Base-by-base conservation (phyloP, 1,140 invertebrate genomes). In the Berghia stephanieae region DNA sequence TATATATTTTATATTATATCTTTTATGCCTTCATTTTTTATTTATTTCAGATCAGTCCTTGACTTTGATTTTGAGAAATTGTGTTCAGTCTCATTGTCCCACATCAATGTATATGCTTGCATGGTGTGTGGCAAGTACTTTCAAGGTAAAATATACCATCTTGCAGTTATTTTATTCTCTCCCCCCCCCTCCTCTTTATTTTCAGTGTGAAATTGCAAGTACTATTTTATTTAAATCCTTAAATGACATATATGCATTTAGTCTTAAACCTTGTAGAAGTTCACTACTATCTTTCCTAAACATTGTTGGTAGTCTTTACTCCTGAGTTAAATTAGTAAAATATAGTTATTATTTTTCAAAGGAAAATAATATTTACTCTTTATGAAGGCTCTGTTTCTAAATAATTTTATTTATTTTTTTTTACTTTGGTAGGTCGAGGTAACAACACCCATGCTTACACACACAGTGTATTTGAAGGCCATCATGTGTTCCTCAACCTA, bases 21-120 rank as follows among this genome's bases (percentile, higher is more conserved):
- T n/a, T n/a, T n/a, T n/a, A n/a, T n/a, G n/a, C n/a, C n/a, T n/a
- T n/a, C n/a, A 38, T 70, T 79, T 44, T 78, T 75, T 60, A 79
- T 79, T 76, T 44, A 21, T 80, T 84, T 84, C 81, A 92, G 92
- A 83, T 96, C 97, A 87, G 93, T 99, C 81, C 90, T 99, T 68
- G 98, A 99, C 91, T 99, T 99, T 92, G 98, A 99, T 91, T 99
- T 99, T 92, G 98, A 99, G 89, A 99, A 99, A 89, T 90, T 99
- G 3, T 99, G 98, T 88, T 99, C 97, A 0, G 94, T 99, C 31
- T 99, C 98, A 3, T 89, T 99, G 55, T 99, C 97, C 0, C 94
- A 98, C 86, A 98, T 99, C 72, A 99, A 99, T 92, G 98, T 99
- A 34, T 99, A 99, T 90, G 98, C 98, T n/a, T 99, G 98, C 89